A percentile compares a stretch with the other conserved stretches of the same genome.
Evolutionary conservation across 2,888 invertebrate genomes (phyloP).

Genomic region (Papilio elwesi): DNA sequence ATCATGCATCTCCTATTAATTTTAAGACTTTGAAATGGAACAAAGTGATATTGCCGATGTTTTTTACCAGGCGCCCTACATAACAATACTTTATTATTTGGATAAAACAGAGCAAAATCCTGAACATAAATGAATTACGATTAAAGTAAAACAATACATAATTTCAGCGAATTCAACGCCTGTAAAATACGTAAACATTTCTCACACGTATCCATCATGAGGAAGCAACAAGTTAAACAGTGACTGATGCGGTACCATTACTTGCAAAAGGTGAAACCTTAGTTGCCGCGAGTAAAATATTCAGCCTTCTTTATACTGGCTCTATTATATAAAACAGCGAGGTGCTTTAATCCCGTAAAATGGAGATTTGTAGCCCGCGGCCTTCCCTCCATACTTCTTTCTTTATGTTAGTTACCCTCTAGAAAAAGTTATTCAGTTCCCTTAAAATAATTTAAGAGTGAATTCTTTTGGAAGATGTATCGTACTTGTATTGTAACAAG

Average conservation of each 20-base stretch:
- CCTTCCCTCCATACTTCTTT: slow-evolving; percentile 61
- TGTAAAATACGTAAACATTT: slow-evolving; percentile 38
- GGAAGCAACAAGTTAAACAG: slow-evolving; percentile 42
- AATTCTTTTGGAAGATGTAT: slow-evolving; percentile 45
- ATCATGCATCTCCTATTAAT: background rate
- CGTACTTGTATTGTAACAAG: slow-evolving; percentile 33
- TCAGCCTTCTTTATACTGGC: slow-evolving; percentile 56
- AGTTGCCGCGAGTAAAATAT: slow-evolving; percentile 61
- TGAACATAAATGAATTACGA: background rate
- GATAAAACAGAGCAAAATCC: background rate
- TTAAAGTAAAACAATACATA: background rate
- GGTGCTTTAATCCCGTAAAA: slow-evolving; percentile 72
- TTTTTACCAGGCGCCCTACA: slow-evolving; percentile 4
- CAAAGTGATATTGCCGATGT: background rate
- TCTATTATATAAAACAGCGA: slow-evolving; percentile 67
- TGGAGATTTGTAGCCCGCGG: slow-evolving; percentile 71
- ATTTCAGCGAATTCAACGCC: slow-evolving; percentile 15
- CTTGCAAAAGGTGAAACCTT: slow-evolving; percentile 46
- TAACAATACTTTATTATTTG: background rate
- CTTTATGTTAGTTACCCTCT: slow-evolving; percentile 63
- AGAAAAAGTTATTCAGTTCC: slow-evolving; percentile 62
- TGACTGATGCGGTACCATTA: slow-evolving; percentile 41
- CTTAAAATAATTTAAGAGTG: slow-evolving; percentile 55
- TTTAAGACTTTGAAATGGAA: slow-evolving; percentile 12
- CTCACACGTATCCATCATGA: slow-evolving; percentile 39